phyloP scores from a whole-genome alignment of 2,113 vertebrate genomes.

The rat (Rattus norvegicus) region DNA sequence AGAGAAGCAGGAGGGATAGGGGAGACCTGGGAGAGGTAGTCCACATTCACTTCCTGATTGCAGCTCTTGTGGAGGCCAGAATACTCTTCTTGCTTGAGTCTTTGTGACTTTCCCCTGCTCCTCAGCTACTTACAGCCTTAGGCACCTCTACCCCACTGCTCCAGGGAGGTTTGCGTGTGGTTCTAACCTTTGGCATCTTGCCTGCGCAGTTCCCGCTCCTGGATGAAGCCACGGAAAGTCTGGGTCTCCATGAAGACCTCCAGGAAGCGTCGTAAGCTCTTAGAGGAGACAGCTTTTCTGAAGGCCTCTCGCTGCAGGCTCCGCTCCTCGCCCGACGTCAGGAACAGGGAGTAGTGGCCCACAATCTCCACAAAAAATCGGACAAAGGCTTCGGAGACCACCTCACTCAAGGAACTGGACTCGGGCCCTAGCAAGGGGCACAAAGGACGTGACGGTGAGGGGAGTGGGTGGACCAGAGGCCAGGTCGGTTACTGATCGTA shows the following conservation, averaged over 20 bases:
- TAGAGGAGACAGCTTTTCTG: conserved; percentile 95
- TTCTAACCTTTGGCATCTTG: conserved; percentile 92
- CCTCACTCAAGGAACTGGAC: conserved; percentile 88
- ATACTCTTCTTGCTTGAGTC: rapidly evolving
- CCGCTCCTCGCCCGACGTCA: conserved; percentile 89
- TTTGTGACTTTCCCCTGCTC: background rate
- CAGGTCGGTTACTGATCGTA: too few relatives aligned
- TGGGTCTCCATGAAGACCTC: conserved; percentile 99
- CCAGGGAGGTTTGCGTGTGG: rapidly evolving
- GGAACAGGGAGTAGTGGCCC: conserved; percentile 94
- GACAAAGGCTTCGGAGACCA: conserved; percentile 97
- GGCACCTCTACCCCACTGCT: background rate
- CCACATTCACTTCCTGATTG: background rate
- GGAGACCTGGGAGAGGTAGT: too few relatives aligned
- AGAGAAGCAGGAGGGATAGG: background rate
- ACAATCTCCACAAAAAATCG: conserved; percentile 94
- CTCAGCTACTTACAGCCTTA: background rate
- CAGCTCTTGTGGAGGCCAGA: background rate
- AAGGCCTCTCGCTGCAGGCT: conserved; percentile 91
- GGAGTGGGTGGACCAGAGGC: background rate
- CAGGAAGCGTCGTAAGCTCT: conserved; percentile 94
- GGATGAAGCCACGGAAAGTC: conserved; percentile 95
- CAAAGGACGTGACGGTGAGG: background rate
- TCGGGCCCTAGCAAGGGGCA: conserved; percentile 51
- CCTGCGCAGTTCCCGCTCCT: conserved; percentile 93